These are phyloP conservation scores for Drosophila repleta DNA, from an alignment of 1,140 invertebrate species.

Conservation along the genomic window DNA sequence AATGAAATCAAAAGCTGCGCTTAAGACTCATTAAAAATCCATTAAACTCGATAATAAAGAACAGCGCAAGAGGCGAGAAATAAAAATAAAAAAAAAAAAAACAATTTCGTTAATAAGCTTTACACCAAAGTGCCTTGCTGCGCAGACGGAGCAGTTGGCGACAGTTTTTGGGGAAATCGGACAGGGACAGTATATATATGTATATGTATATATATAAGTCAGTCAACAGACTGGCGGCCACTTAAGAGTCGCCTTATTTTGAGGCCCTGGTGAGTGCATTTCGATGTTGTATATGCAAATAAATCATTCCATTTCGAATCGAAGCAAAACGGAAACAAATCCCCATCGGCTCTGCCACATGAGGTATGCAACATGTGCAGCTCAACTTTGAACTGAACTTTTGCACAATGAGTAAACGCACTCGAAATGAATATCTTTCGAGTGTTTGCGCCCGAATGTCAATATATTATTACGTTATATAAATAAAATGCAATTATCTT, in stretches of 20 bases:
- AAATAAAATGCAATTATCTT: conserved; percentile 8
- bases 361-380: conserved; percentile 28
- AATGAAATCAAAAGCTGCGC: conserved; percentile 68
- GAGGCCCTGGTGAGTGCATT: conserved; percentile 66
- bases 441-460: background rate
- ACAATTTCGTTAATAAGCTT: conserved; percentile 74
- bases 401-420: background rate
- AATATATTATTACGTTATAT: background rate
- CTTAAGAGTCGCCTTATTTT: conserved; percentile 73
- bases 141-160: conserved; percentile 70
- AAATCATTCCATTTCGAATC: conserved; percentile 62
- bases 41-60: conserved; percentile 70
- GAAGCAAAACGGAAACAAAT: conserved; percentile 18
- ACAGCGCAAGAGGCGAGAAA: conserved; percentile 1
- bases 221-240: conserved; percentile 58
- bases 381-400: conserved; percentile 23
- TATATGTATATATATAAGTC: background rate
- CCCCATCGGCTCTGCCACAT: conserved; percentile 7
- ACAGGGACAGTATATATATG: conserved; percentile 29
- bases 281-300: conserved; percentile 81
- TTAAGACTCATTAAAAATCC: conserved; percentile 79
- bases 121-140: conserved; percentile 50
- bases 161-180: conserved; percentile 41
- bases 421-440: conserved; percentile 5
- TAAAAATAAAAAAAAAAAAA: conserved; percentile 40